Percentiles rank a stretch among this genome's conserved stretches.
These are phyloP conservation scores for Ophthalmolycus amberensis DNA, from an alignment of 2,113 vertebrate genomes.

Conservation along the genomic window DNA sequence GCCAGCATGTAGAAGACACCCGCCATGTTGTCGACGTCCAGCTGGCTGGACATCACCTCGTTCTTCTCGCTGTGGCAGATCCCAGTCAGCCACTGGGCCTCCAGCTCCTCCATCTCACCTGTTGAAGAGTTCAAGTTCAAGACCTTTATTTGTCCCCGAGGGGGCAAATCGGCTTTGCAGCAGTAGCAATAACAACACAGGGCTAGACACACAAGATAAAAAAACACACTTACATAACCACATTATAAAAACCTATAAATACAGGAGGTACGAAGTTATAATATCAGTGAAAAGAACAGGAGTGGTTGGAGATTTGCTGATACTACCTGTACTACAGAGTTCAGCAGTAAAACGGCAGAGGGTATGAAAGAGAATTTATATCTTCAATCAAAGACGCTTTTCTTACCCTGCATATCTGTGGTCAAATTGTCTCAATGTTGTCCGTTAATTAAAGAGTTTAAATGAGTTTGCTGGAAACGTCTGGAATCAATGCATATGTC, in stretches of 20 bases:
- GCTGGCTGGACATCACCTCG: conserved; percentile 98
- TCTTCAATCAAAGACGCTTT: background rate
- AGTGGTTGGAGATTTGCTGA: background rate
- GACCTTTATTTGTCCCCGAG: background rate
- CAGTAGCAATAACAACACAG: background rate
- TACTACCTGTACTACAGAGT: background rate
- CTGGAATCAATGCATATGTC: background rate
- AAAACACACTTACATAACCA: background rate
- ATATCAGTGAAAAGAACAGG: background rate
- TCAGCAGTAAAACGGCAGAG: background rate
- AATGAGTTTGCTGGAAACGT: no score
- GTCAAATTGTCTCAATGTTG: background rate
- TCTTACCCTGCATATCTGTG: background rate
- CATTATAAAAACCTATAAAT: background rate
- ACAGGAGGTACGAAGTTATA: background rate
- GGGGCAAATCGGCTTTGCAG: background rate
- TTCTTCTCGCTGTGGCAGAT: conserved; percentile 99
- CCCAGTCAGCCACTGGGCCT: conserved; percentile 96
- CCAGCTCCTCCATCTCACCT: conserved; percentile 99
- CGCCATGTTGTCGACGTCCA: conserved; percentile 99
- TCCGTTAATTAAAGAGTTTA: background rate
- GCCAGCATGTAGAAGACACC: conserved; percentile 99
- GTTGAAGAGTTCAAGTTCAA: conserved; percentile 1
- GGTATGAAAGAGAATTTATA: background rate
- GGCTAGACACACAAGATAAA: background rate